Percentiles rank a stretch among this genome's conserved stretches.
Evolutionary conservation across 2,113 vertebrate species (phyloP).

Genomic region (Euleptes europaea): DNA sequence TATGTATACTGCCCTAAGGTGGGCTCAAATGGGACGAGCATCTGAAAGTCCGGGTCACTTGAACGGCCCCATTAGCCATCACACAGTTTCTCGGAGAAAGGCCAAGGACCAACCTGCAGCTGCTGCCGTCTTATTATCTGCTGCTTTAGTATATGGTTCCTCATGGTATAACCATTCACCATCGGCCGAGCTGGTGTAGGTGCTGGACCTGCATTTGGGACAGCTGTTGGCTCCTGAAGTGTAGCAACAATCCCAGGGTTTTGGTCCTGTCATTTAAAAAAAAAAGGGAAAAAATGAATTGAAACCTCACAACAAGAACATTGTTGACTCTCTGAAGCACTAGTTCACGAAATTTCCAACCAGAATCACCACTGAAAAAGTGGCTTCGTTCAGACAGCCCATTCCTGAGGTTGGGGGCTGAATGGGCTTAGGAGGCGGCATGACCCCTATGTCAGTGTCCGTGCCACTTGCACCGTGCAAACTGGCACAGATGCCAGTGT

Average conservation of each 20-base stretch:
- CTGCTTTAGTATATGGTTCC: slow-evolving; percentile 77
- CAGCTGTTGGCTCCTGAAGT: slow-evolving; percentile 73
- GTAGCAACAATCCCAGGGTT: slow-evolving; percentile 73
- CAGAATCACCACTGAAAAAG: background rate
- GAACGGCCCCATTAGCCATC: background rate
- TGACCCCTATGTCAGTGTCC: too few species aligned
- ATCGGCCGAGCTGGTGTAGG: slow-evolving; percentile 43
- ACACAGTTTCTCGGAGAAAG: background rate
- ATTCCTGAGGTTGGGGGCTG: too few species aligned
- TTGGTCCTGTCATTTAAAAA: slow-evolving; percentile 72
- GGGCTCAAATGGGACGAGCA: background rate
- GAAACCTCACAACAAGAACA: slow-evolving; percentile 45
- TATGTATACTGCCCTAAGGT: too few species aligned
- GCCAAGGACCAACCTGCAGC: slow-evolving; percentile 39
- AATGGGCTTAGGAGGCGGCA: too few species aligned
- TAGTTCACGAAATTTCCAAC: slow-evolving; percentile 15
- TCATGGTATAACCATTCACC: slow-evolving; percentile 71
- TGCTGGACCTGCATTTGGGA: slow-evolving; percentile 57
- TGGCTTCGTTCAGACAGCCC: background rate
- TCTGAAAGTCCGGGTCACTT: background rate
- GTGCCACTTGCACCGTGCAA: too few species aligned
- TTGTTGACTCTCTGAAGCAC: slow-evolving; percentile 35
- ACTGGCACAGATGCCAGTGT: too few species aligned
- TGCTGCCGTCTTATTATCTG: slow-evolving; percentile 76
- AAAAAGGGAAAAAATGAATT: slow-evolving; percentile 49